phyloP scores from a whole-genome alignment of 2,888 invertebrate species.

The Plebejus melissa region DNA sequence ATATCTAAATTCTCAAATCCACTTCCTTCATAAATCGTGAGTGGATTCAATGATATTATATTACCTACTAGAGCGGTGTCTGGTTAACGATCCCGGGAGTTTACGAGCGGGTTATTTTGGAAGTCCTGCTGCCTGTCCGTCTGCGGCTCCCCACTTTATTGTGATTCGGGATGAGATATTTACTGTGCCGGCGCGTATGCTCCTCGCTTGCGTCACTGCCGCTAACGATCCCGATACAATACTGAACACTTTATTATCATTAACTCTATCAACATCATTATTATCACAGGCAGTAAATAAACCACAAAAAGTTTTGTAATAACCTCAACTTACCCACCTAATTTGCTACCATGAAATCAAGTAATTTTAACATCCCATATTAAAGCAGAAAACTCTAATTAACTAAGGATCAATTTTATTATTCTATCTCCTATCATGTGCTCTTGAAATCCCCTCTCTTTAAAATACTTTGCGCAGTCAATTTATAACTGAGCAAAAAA shows the following conservation, averaged over 20 bases:
- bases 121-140: constrained; percentile 52
- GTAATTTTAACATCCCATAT: too few species aligned
- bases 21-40: constrained; percentile 17
- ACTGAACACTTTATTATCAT: constrained; percentile 7
- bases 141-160: constrained; percentile 39
- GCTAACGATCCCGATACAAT: background rate
- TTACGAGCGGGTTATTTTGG: constrained; percentile 44
- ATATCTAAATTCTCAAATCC: background rate
- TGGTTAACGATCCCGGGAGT: constrained; percentile 40
- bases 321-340: too few species aligned
- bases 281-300: background rate
- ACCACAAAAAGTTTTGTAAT: too few species aligned
- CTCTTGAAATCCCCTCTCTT: background rate
- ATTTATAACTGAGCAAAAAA: constrained; percentile 9
- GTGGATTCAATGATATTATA: constrained; percentile 22
- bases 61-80: constrained; percentile 31
- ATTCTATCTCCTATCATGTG: background rate
- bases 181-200: constrained; percentile 16
- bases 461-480: background rate
- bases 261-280: background rate
- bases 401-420: background rate
- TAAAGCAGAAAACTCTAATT: background rate
- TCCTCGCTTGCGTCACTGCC: constrained; percentile 22
- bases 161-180: constrained; percentile 30
- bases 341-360: too few species aligned